Percentiles rank a stretch among this genome's conserved stretches.
Conservation (phyloP, 1,140 invertebrate genomes). For the Diorhabda elongata region DNA sequence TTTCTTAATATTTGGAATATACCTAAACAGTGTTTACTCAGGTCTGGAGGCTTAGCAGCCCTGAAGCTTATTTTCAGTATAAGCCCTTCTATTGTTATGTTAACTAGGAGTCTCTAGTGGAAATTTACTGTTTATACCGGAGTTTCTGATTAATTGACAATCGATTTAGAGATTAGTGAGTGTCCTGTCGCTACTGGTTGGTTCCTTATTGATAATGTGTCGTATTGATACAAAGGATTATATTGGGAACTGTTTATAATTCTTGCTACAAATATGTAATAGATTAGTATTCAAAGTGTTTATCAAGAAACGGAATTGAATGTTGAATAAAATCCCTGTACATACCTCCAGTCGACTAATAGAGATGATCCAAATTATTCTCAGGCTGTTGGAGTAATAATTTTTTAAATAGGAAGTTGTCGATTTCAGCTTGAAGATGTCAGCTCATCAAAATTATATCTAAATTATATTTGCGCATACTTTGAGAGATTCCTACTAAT, state of each 20-base stretch:
- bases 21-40: conserved; percentile 14
- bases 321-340: too few relatives aligned
- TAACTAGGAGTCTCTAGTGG: not conserved
- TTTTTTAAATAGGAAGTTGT: too few relatives aligned
- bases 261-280: too few relatives aligned
- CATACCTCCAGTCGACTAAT: too few relatives aligned
- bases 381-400: too few relatives aligned
- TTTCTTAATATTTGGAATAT: conserved; percentile 8
- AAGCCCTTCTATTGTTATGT: conserved; percentile 14
- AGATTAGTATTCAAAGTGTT: too few relatives aligned
- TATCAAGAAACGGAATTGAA: too few relatives aligned
- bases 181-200: conserved; percentile 3
- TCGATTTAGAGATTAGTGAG: conserved; percentile 13
- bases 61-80: not conserved
- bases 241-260: not conserved
- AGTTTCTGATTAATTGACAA: conserved; percentile 10
- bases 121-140: conserved; percentile 9
- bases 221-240: not conserved
- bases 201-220: not conserved
- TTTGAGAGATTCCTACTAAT: too few relatives aligned
- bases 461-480: too few relatives aligned
- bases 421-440: too few relatives aligned
- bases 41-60: conserved; percentile 4
- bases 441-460: too few relatives aligned
- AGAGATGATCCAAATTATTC: too few relatives aligned